Conservation (phyloP, 53 echinoderm and acorn worm species). For the Luidia sarsii region DNA sequence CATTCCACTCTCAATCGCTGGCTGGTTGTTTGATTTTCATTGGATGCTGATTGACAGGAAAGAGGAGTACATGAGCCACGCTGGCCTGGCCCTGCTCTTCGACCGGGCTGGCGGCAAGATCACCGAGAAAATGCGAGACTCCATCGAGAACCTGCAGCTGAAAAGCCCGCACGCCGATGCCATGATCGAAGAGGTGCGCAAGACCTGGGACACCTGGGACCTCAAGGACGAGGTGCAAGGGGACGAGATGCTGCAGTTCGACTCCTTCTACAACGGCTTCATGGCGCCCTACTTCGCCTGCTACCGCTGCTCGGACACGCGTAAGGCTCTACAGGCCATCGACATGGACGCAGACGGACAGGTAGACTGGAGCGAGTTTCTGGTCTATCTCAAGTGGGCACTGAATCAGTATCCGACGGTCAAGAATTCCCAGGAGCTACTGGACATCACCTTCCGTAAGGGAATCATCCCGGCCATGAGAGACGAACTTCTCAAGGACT, state of each 20-base stretch:
- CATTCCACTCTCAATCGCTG: no score
- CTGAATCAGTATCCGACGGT: slow-evolving; percentile 48
- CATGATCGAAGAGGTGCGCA: slow-evolving; percentile 51
- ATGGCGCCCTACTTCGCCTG: slow-evolving; percentile 74
- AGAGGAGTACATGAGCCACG: slow-evolving; percentile 60
- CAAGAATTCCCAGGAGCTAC: slow-evolving; percentile 24
- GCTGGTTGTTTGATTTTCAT: no score
- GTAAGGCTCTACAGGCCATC: slow-evolving; percentile 46
- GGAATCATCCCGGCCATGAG: slow-evolving; percentile 66
- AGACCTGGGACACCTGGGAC: slow-evolving; percentile 68
- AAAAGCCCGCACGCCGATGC: slow-evolving; percentile 6
- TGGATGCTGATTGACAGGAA: no score
- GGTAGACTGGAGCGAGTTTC: slow-evolving; percentile 56
- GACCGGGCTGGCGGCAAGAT: slow-evolving; percentile 64
- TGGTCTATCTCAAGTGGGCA: slow-evolving; percentile 64
- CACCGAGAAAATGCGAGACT: slow-evolving; percentile 52
- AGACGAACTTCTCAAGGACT: slow-evolving; percentile 35
- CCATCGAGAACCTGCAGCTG: slow-evolving; percentile 27
- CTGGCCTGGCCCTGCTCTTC: slow-evolving; percentile 59
- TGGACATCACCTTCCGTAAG: slow-evolving; percentile 65
- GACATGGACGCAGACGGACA: no score
- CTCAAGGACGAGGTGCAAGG: slow-evolving; percentile 45
- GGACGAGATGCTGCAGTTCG: slow-evolving; percentile 66
- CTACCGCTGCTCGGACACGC: slow-evolving; percentile 57
- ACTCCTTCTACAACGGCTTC: no score